Conservation (phyloP, 2,797 vertebrate genomes). For the Takifugu ocellatus region DNA sequence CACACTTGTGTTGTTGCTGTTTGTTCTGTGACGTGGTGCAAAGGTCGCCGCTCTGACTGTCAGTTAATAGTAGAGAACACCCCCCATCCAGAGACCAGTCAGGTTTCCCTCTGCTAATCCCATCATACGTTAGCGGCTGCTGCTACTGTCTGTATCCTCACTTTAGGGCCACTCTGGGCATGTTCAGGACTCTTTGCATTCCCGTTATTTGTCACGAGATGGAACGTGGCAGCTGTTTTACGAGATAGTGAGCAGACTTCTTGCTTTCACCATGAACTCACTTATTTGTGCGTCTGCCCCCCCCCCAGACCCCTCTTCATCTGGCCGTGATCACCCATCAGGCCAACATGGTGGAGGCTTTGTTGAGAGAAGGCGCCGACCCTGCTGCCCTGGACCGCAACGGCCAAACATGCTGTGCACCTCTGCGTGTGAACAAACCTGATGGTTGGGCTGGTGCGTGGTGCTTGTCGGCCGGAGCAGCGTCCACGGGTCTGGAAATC, state of each 20-base stretch:
- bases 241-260: slow-evolving; percentile 2
- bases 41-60: slow-evolving; percentile 4
- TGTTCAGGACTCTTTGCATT: slow-evolving; percentile 14
- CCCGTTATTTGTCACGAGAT: slow-evolving; percentile 5
- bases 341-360: slow-evolving; percentile 65
- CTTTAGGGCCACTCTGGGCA: too few species aligned
- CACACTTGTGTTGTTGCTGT: not conserved
- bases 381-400: slow-evolving; percentile 83
- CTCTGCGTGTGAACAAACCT: slow-evolving; percentile 88
- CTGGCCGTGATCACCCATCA: slow-evolving; percentile 86
- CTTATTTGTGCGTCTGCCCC: slow-evolving; percentile 21
- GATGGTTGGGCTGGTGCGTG: too few species aligned
- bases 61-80: not conserved
- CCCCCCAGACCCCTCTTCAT: slow-evolving; percentile 85
- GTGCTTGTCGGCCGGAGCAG: slow-evolving; percentile 40
- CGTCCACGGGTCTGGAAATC: slow-evolving; percentile 72
- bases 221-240: slow-evolving; percentile 15
- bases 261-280: slow-evolving; percentile 5
- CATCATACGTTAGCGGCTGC: too few species aligned
- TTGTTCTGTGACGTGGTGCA: slow-evolving; percentile 20
- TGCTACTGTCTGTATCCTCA: too few species aligned
- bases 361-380: slow-evolving; percentile 78
- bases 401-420: slow-evolving; percentile 83
- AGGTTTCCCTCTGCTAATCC: too few species aligned
- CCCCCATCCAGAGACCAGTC: too few species aligned